These are phyloP conservation scores for Molossus alvarezi DNA, from an alignment of 2,797 vertebrate genomes.

Conservation along the genomic window DNA sequence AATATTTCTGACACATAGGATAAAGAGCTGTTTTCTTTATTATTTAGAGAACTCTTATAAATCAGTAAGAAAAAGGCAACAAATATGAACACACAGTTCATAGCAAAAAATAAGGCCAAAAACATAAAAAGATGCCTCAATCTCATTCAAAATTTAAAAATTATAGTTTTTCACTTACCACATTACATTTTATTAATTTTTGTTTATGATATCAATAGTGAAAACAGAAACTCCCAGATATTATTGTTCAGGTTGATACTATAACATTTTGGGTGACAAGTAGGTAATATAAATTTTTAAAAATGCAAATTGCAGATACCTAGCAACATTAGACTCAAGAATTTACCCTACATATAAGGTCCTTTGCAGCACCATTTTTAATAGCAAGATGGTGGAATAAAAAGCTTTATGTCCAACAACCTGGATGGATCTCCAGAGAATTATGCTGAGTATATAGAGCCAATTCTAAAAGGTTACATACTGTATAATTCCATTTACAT, in stretches of 20 bases:
- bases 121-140: background rate
- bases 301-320: slow-evolving; percentile 20
- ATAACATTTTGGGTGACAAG: slow-evolving; percentile 31
- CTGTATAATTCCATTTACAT: background rate
- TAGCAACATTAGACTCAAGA: background rate
- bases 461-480: slow-evolving; percentile 13
- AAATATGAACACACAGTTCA: background rate
- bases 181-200: slow-evolving; percentile 53
- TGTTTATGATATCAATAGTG: background rate
- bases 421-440: slow-evolving; percentile 8
- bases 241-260: background rate
- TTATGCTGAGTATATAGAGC: slow-evolving; percentile 1
- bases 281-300: background rate
- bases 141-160: slow-evolving; percentile 20
- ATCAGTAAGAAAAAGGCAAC: slow-evolving; percentile 18
- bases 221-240: slow-evolving; percentile 1
- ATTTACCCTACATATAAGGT: slow-evolving; percentile 9
- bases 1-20: slow-evolving; percentile 42
- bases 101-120: background rate
- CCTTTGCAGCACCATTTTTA: slow-evolving; percentile 36
- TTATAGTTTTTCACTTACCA: slow-evolving; percentile 42
- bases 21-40: background rate
- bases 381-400: background rate
- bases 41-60: slow-evolving; percentile 24
- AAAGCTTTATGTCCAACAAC: background rate